phyloP scores from a whole-genome alignment of 2,888 invertebrate genomes.

The Xestia ashworthii region DNA sequence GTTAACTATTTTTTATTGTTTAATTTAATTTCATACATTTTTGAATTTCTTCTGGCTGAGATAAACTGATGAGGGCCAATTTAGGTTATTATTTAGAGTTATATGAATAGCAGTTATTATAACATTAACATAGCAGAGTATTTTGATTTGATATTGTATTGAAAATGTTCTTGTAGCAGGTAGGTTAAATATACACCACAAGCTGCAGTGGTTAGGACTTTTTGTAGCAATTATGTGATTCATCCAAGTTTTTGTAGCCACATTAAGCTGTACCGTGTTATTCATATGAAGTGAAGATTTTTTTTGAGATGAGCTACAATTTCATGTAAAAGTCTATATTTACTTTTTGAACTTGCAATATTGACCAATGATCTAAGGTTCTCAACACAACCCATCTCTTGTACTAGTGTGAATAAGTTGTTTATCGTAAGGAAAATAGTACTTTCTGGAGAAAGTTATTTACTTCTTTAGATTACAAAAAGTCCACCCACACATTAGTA shows the following conservation, averaged over 20 bases:
- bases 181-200: conserved; percentile 23
- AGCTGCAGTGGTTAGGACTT: conserved; percentile 28
- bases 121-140: neutral
- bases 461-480: neutral
- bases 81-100: neutral
- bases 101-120: neutral
- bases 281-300: neutral
- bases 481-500: conserved; percentile 28
- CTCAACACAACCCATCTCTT: neutral
- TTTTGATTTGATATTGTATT: neutral
- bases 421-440: neutral
- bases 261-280: neutral
- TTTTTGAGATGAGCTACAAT: neutral
- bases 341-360: neutral
- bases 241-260: conserved; percentile 13
- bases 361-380: neutral
- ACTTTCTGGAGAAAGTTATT: neutral
- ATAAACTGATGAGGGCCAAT: neutral
- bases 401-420: neutral
- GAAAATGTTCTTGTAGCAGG: conserved; percentile 10
- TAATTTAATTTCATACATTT: neutral
- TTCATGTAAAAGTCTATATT: neutral
- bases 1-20: neutral
- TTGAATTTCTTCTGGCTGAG: neutral
- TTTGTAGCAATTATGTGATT: conserved; percentile 37